These are phyloP conservation scores for Callopanchax toddi DNA, from an alignment of 2,113 vertebrate genomes.

Conservation along the genomic window DNA sequence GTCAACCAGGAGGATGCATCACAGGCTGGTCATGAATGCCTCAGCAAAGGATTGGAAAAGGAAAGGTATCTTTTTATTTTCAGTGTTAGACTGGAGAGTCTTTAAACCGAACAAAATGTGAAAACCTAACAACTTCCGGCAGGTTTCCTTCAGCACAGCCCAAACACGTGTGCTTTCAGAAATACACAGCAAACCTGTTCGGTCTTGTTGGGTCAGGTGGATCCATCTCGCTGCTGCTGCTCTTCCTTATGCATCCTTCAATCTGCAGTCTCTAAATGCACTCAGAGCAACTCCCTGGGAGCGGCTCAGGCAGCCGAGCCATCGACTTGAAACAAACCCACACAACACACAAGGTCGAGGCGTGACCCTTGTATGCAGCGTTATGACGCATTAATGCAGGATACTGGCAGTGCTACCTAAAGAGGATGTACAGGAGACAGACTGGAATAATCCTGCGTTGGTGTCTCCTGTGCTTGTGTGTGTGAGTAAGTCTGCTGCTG, in stretches of 20 bases:
- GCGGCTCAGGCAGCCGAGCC: constrained; percentile 50
- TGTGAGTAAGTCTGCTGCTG: constrained; percentile 17
- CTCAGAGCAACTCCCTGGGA: constrained; percentile 51
- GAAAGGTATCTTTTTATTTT: not conserved
- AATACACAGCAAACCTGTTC: not conserved
- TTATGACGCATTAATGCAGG: constrained; percentile 46
- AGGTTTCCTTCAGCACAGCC: not conserved
- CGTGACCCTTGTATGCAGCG: constrained; percentile 30
- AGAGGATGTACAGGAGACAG: constrained; percentile 66
- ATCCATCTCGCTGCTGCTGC: constrained; percentile 26
- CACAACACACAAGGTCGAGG: constrained; percentile 43
- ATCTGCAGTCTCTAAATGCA: constrained; percentile 68
- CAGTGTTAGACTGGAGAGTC: too few species aligned
- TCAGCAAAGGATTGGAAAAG: too few species aligned
- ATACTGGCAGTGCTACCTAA: constrained; percentile 58
- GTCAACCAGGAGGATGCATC: too few species aligned
- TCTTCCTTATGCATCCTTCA: constrained; percentile 31
- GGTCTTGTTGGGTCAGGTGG: constrained; percentile 21
- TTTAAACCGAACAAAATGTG: not conserved
- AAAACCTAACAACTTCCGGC: not conserved
- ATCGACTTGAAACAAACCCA: constrained; percentile 54
- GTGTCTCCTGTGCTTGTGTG: constrained; percentile 24
- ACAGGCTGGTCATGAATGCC: too few species aligned
- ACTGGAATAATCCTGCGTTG: constrained; percentile 57
- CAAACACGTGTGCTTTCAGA: not conserved